A percentile compares a stretch with the other conserved stretches of the same genome.
phyloP scores from a whole-genome alignment of 2,888 invertebrate genomes.

The Sialis lutaria region DNA sequence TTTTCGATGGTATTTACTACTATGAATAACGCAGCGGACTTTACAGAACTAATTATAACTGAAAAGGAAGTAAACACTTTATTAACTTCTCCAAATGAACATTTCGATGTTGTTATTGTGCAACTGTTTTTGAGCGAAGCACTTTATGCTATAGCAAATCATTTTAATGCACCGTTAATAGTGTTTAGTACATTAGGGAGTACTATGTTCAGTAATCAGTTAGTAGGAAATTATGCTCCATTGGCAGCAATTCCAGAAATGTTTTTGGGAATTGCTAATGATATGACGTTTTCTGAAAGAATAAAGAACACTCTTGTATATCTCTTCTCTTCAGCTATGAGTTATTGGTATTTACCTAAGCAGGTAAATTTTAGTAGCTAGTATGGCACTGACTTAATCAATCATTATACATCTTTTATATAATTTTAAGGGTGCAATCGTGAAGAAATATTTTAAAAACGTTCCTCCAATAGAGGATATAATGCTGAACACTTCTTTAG shows the following conservation, averaged over 20 bases:
- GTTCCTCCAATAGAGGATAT: conserved; percentile 9
- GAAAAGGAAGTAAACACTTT: no score
- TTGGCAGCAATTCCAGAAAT: not conserved
- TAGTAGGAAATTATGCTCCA: not conserved
- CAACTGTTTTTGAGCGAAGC: not conserved
- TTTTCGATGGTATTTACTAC: not conserved
- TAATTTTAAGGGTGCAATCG: conserved; percentile 9
- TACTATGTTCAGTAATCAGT: not conserved
- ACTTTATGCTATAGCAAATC: not conserved
- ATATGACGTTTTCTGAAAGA: conserved; percentile 2
- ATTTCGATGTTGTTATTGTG: conserved; percentile 1
- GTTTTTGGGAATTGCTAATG: no score
- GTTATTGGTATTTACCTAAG: not conserved
- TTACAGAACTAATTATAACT: no score
- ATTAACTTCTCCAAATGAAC: not conserved
- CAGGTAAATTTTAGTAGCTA: conserved; percentile 3
- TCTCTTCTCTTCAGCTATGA: not conserved
- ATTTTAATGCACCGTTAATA: conserved; percentile 3
- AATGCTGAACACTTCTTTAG: conserved; percentile 12
- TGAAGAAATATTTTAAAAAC: conserved; percentile 14
- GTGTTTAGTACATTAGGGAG: not conserved
- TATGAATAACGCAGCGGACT: no score
- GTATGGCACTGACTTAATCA: conserved; percentile 6
- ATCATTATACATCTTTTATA: conserved; percentile 8
- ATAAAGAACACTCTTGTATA: no score